Base-by-base conservation (phyloP, 1,140 invertebrate species). In the Acromyrmex heyeri region DNA sequence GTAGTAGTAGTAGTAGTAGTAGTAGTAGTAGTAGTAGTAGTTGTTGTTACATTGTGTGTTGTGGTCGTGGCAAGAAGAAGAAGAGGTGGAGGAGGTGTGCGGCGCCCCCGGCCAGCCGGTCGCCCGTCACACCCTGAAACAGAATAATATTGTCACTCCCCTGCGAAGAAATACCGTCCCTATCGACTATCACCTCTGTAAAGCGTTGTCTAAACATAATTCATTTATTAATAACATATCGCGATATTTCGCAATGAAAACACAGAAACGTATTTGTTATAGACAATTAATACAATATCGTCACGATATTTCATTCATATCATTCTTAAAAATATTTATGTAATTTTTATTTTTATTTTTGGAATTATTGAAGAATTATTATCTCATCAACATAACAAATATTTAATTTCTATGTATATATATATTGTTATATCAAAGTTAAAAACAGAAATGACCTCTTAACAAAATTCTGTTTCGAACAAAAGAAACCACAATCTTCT, bases 81-180 rank as follows among this genome's bases (percentile, higher is more conserved):
- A 94, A 94, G 93, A 93, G 92, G 86, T 92, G 93, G 91, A 95
- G 94, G 94, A 95, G 94, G 94, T 95, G 94, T 95, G 94, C 94
- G 94, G 94, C 94, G 94, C 93, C 94, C 94, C 94, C 94, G 94
- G 94, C 94, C 94, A 95, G 94, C 94, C 94, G 94, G 94, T 95
- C 94, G 94, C 94, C 94, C 93, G 93, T 95, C 94, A 95, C 94
- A 95, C 94, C 94, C 94, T 95, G 94, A 95, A 95, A 95, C 94
- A 95, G 92, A 95, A 95, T 93, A 94, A 94, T 86, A 94, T 94
- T 93, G 94, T 95, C 93, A 95, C 91, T 93, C 91, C 92, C 91
- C 90, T 93, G 93, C 88, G 91, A 89, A 89, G 91, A 92, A 61
- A 82, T 59, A 53, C 48, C 61, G 14, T 87, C 88, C 72, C 88